Evolutionary conservation across 2,888 invertebrate species (phyloP).

Genomic region (Girardia tigrina): DNA sequence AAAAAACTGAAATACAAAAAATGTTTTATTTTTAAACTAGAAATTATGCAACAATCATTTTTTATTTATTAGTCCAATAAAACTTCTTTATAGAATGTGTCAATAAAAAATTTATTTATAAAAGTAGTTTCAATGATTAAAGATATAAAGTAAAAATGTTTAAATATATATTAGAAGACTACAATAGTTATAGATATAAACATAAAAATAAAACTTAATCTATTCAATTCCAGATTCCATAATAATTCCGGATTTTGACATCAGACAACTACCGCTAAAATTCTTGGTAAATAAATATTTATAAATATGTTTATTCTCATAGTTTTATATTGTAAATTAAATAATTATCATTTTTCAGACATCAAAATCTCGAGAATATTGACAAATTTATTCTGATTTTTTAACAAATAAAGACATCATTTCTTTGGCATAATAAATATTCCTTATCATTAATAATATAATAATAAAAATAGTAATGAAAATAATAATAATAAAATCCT

Average conservation of each 20-base stretch:
- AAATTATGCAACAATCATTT: too few species aligned
- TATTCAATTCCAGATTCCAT: neutral
- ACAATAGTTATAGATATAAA: too few species aligned
- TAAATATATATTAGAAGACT: too few species aligned
- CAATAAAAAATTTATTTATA: too few species aligned
- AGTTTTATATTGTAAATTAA: neutral
- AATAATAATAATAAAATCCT: neutral
- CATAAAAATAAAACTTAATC: neutral
- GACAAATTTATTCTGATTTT: neutral
- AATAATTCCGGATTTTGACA: neutral
- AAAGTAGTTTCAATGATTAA: too few species aligned
- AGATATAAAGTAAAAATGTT: too few species aligned
- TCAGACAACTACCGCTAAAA: neutral
- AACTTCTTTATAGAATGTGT: too few species aligned
- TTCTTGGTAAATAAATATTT: neutral
- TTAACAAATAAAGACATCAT: neutral
- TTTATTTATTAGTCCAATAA: too few species aligned
- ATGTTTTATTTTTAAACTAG: too few species aligned
- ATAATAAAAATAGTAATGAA: neutral
- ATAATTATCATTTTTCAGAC: neutral
- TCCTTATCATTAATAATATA: neutral
- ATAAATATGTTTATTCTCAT: too few species aligned
- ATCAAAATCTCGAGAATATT: conserved; percentile 3
- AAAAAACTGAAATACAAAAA: too few species aligned
- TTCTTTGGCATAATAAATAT: neutral